These are phyloP conservation scores for Sipunculus nudus DNA, from an alignment of 2,888 invertebrate species.

Conservation along the genomic window DNA sequence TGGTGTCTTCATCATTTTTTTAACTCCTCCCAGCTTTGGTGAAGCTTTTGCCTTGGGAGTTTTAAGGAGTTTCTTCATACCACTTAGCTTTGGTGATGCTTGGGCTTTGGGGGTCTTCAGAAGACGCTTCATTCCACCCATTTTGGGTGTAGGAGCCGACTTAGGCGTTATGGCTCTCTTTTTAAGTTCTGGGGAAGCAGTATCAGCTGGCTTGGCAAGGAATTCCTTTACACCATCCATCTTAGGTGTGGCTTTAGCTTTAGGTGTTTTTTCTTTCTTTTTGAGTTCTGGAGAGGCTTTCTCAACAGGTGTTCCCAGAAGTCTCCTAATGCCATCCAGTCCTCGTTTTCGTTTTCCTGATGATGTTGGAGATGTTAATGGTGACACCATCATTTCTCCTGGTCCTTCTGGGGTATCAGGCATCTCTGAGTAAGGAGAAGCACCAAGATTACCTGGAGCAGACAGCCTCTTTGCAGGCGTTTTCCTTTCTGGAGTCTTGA, in stretches of 20 bases:
- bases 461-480: slow-evolving; percentile 28
- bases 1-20: slow-evolving; percentile 26
- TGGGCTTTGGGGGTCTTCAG: slow-evolving; percentile 31
- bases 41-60: slow-evolving; percentile 4
- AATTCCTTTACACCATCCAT: slow-evolving; percentile 24
- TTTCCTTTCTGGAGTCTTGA: slow-evolving; percentile 37
- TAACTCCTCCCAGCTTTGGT: slow-evolving; percentile 28
- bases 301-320: slow-evolving; percentile 27
- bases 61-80: slow-evolving; percentile 6
- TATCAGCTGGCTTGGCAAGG: slow-evolving; percentile 25
- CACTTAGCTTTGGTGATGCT: background rate
- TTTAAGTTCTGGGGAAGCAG: slow-evolving; percentile 7
- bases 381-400: slow-evolving; percentile 62
- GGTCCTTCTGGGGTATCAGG: slow-evolving; percentile 63
- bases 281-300: background rate
- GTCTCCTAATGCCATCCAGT: slow-evolving; percentile 46
- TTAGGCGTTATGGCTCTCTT: background rate
- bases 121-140: slow-evolving; percentile 35
- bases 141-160: background rate
- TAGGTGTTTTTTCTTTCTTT: background rate
- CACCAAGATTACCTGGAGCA: slow-evolving; percentile 5
- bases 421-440: slow-evolving; percentile 54
- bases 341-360: slow-evolving; percentile 37
- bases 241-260: background rate
- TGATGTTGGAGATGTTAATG: slow-evolving; percentile 47